Evolutionary conservation across 2,113 vertebrate species (phyloP).

Genomic region (Odontesthes bonariensis): DNA sequence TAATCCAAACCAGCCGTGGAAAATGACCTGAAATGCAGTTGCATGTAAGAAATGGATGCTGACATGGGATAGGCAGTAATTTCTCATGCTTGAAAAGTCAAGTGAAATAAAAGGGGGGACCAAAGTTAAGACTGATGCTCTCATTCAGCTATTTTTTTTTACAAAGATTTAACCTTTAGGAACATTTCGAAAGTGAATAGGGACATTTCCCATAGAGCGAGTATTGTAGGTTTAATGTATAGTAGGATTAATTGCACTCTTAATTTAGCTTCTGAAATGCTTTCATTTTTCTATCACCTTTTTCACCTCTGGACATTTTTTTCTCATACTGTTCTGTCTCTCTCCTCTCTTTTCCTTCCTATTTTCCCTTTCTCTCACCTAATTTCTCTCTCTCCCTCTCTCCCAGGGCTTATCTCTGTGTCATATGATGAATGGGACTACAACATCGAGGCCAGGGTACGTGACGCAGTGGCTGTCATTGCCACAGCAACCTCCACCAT

Average conservation of each 20-base stretch:
- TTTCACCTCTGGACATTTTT: slow-evolving; percentile 29
- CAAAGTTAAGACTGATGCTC: slow-evolving; percentile 10
- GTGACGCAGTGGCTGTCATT: slow-evolving; percentile 98
- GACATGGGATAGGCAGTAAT: slow-evolving; percentile 41
- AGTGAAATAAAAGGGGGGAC: slow-evolving; percentile 25
- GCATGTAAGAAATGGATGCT: slow-evolving; percentile 42
- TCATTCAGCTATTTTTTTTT: slow-evolving; percentile 5
- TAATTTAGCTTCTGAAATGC: slow-evolving; percentile 47
- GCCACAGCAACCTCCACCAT: slow-evolving; percentile 98
- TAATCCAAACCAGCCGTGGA: slow-evolving; percentile 36
- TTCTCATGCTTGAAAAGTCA: slow-evolving; percentile 49
- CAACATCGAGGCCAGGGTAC: slow-evolving; percentile 94
- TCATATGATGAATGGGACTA: slow-evolving; percentile 99
- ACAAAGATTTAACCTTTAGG: not conserved
- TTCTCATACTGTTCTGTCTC: not conserved
- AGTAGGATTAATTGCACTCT: slow-evolving; percentile 19
- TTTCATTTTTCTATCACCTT: slow-evolving; percentile 36
- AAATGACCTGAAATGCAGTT: slow-evolving; percentile 32
- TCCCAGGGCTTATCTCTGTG: slow-evolving; percentile 92
- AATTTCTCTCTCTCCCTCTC: slow-evolving; percentile 11
- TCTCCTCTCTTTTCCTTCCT: slow-evolving; percentile 4
- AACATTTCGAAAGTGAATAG: slow-evolving; percentile 2
- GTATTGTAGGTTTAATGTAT: not conserved
- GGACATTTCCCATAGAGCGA: not conserved
- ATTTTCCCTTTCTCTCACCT: slow-evolving; percentile 29